A percentile compares a stretch with the other conserved stretches of the same genome.
Conservation (phyloP, 2,113 vertebrate species). For the Patagioenas fasciata region DNA sequence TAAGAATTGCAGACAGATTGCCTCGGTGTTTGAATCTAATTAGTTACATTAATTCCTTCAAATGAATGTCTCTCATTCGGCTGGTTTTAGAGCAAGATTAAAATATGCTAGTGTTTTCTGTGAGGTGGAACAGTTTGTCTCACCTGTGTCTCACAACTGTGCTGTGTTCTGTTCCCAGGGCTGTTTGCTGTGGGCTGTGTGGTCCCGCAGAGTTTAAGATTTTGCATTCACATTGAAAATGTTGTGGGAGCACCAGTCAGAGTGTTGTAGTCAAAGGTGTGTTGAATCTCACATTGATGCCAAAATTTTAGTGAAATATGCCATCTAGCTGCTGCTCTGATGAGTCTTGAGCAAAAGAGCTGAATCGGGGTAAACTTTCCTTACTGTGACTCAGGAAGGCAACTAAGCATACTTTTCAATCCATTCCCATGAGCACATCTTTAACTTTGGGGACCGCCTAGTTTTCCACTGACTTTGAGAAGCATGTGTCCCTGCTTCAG, state of each 20-base stretch:
- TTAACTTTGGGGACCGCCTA: background rate
- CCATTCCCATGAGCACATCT: background rate
- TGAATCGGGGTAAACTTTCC: background rate
- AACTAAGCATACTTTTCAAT: background rate
- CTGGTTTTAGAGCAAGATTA: background rate
- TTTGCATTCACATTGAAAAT: background rate
- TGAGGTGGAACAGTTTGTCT: background rate
- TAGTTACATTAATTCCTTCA: background rate
- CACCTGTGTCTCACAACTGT: background rate
- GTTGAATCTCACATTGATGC: background rate
- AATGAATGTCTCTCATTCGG: background rate
- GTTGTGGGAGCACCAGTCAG: background rate
- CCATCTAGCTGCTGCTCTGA: background rate
- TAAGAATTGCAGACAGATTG: background rate
- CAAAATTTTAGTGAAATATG: background rate
- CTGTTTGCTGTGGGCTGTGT: background rate
- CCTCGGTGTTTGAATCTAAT: background rate
- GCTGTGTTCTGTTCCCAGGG: background rate
- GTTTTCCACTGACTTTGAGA: background rate
- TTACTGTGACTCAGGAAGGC: background rate
- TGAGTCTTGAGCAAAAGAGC: background rate
- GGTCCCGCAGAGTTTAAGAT: background rate
- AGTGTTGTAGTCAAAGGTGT: background rate
- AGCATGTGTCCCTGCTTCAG: background rate
- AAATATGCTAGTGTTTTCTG: background rate